Percentiles rank a stretch among this genome's conserved stretches.
These are phyloP conservation scores for Fissipunctia ypsillon DNA, from an alignment of 2,888 invertebrate genomes.

Conservation along the genomic window DNA sequence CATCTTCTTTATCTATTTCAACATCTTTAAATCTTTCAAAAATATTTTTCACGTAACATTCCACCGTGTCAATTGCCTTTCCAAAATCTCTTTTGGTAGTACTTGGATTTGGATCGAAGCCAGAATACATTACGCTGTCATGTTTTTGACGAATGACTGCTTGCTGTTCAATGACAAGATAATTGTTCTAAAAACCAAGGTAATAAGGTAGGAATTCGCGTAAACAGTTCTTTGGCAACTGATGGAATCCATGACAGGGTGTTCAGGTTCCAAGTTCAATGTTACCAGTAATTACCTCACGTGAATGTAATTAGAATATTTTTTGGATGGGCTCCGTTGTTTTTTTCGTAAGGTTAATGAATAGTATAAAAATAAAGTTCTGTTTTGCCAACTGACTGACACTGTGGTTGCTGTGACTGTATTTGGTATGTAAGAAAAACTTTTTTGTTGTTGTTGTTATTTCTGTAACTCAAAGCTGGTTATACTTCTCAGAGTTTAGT, in stretches of 20 bases:
- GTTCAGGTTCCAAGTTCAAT: constrained; percentile 85
- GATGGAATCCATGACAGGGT: constrained; percentile 52
- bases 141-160: constrained; percentile 59
- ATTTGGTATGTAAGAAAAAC: constrained; percentile 10
- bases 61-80: constrained; percentile 54
- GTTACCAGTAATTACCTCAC: constrained; percentile 80
- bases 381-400: not conserved
- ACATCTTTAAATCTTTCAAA: constrained; percentile 15
- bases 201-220: constrained; percentile 56
- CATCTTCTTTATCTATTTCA: constrained; percentile 8
- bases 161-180: constrained; percentile 52
- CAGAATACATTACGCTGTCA: constrained; percentile 73
- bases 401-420: constrained; percentile 12
- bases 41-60: constrained; percentile 30
- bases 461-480: not conserved
- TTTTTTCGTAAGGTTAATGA: constrained; percentile 50
- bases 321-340: constrained; percentile 48
- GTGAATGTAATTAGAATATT: constrained; percentile 75
- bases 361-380: constrained; percentile 38
- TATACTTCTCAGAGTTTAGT: not conserved
- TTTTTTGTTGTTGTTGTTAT: not conserved
- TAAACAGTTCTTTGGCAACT: constrained; percentile 48
- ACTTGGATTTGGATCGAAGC: constrained; percentile 74
- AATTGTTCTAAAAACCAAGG: constrained; percentile 59
- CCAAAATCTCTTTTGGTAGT: constrained; percentile 63